phyloP scores from a whole-genome alignment of 2,113 vertebrate genomes.

The Piprites chloris region DNA sequence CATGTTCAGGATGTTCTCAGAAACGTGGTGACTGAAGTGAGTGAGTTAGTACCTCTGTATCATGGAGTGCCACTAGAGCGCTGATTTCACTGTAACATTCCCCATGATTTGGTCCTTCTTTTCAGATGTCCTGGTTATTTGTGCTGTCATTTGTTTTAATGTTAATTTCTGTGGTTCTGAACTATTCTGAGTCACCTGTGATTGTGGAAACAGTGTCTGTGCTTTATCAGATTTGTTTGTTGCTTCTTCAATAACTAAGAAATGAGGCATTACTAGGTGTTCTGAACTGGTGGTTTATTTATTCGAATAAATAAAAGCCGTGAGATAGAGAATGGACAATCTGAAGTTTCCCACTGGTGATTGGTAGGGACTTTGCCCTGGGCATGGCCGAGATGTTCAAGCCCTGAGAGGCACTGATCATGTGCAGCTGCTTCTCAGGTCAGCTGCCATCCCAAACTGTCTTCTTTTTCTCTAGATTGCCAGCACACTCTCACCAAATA shows the following conservation, averaged over 20 bases:
- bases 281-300: not conserved
- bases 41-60: not conserved
- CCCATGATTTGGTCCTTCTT: not conserved
- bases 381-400: not conserved
- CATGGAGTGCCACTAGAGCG: not conserved
- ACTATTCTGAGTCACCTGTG: not conserved
- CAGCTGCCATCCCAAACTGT: not conserved
- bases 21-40: not conserved
- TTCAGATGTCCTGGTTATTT: not conserved
- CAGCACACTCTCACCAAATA: not conserved
- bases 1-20: not conserved
- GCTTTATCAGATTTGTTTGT: not conserved
- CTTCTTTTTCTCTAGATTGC: not conserved
- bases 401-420: not conserved
- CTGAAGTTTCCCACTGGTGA: not conserved
- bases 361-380: not conserved
- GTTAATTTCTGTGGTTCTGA: not conserved
- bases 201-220: not conserved
- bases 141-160: not conserved
- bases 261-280: not conserved
- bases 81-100: not conserved
- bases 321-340: not conserved
- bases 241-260: not conserved
- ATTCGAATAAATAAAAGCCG: not conserved
- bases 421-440: not conserved